Evolutionary conservation across 2,888 invertebrate genomes (phyloP), one percentile per base, ranked within the genome.

Genomic region (Mesoligia furuncula): DNA sequence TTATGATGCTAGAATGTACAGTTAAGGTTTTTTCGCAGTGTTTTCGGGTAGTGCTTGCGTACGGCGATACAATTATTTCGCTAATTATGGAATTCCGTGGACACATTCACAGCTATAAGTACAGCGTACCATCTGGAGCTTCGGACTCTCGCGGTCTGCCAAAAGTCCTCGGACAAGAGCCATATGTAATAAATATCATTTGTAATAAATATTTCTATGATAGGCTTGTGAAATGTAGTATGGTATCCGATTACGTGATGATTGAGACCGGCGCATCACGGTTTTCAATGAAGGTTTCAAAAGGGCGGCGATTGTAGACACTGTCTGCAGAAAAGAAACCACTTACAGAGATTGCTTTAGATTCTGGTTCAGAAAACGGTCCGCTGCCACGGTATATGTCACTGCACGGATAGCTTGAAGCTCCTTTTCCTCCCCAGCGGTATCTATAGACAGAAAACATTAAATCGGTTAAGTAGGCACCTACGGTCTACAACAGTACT

Each of bases 341-440:
- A 93, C 95, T 93, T 92, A 97, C 97, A 61, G 94, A 92, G 70
- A 97, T 94, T 48, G 98, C 98, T 89, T 97, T 97, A 0, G 98
- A 98, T 95, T 99, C 99, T 0, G 98, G 98, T 93, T 99, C 99
- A 0, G 99, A 99, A 92, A 99, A 99, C 0, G 98, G 97, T 69
- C 97, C 96, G n/a, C 97, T 94, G 39, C 99, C 99, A 7, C 98
- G 97, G 92, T 98, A 99, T 5, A 98, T 98, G 88, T 99, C 98
- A 45, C 98, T 97, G 93, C 99, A 99, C 0, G 98, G 98, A 91
- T 98, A 97, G 74, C 96, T 97, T 36, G 99, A 98, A 8, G 98
- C 98, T 1, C 99, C 99, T 91, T 98, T 97, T 51, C 98, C 98
- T 70, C 98, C 99, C 99, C 99, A 99, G 77, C 98, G 97, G 91